Evolutionary conservation across 2,888 invertebrate species (phyloP), one percentile per base, ranked within the genome.

Genomic region (Nudaria mundana): DNA sequence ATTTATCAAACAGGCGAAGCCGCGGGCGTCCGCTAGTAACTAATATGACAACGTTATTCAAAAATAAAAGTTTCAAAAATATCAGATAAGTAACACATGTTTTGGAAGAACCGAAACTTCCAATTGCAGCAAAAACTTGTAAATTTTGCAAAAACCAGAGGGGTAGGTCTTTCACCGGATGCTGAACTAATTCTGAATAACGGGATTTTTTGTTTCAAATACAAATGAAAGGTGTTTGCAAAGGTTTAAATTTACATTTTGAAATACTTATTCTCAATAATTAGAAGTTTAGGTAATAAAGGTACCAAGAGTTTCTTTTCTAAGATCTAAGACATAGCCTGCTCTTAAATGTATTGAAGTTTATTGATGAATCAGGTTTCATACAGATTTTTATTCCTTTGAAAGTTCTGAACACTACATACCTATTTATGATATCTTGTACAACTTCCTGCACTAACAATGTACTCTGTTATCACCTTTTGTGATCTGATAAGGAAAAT

Each of bases 391-490:
- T n/a, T n/a, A n/a, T n/a, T n/a, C n/a, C n/a, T n/a, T n/a, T n/a
- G n/a, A n/a, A n/a, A n/a, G n/a, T n/a, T n/a, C n/a, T n/a, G n/a
- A n/a, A n/a, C n/a, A n/a, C n/a, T 34, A 51, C 14, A 14, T 4
- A 5, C 2, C 3, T 26, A 12, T 14, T 13, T 34, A 36, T 31
- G 48, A 48, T 59, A 60, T 57, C 57, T 37, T 12, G 43, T 59
- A 50, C 56, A 66, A 72, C 68, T 77, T 84, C 83, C 82, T 73
- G 83, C 63, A 66, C 62, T 61, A 56, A n/a, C n/a, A 69, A 70
- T 60, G 48, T 52, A 53, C 52, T 51, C 42, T 50, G 47, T 59
- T 57, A 66, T 66, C 57, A 61, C 69, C n/a, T n/a, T n/a, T n/a
- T n/a, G n/a, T n/a, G n/a, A n/a, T n/a, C n/a, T n/a, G n/a, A n/a